Evolutionary conservation across 2,888 invertebrate species (phyloP).

Genomic region (Poecilus cupreus): DNA sequence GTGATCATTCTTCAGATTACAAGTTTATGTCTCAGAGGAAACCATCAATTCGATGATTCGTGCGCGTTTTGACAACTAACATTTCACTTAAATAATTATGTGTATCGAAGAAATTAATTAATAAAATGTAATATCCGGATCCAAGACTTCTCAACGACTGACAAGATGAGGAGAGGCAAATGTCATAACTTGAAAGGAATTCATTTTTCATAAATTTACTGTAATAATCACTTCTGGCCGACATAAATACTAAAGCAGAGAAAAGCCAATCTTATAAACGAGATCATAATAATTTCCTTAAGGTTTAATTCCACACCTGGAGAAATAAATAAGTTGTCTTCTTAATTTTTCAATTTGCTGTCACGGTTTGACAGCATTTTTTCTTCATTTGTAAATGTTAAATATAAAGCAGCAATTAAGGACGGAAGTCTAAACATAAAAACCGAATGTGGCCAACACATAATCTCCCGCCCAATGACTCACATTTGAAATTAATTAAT

Average conservation of each 20-base stretch:
- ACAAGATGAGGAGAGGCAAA: not conserved
- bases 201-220: conserved; percentile 34
- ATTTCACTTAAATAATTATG: conserved; percentile 20
- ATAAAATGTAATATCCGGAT: conserved; percentile 24
- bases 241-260: not conserved
- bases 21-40: not conserved
- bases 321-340: conserved; percentile 9
- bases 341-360: not conserved
- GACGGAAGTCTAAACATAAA: not conserved
- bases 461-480: not conserved
- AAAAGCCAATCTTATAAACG: not conserved
- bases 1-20: not conserved
- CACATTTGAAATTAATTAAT: no score
- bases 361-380: not conserved
- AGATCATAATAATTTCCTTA: conserved; percentile 19
- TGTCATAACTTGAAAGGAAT: not conserved
- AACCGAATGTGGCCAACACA: no score
- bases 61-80: conserved; percentile 28
- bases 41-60: not conserved
- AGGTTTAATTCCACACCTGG: not conserved
- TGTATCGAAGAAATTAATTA: not conserved
- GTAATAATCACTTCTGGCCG: conserved; percentile 9
- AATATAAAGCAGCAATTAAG: no score
- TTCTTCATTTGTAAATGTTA: not conserved
- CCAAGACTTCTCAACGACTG: not conserved